Evolutionary conservation across 2,888 invertebrate species (phyloP).

Genomic region (Harpalus rubripes): DNA sequence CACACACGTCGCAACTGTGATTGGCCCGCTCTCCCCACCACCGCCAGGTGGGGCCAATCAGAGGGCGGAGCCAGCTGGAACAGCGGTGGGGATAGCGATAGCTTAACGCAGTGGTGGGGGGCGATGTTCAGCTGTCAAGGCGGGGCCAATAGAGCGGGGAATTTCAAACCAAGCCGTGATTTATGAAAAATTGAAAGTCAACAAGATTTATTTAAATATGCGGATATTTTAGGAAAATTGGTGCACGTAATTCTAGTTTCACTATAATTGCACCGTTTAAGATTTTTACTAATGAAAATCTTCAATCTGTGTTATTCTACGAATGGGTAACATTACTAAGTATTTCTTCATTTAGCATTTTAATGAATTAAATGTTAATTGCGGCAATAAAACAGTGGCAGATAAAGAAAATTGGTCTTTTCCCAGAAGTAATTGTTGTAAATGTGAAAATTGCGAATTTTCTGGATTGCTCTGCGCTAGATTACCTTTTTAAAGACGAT

Average conservation of each 20-base stretch:
- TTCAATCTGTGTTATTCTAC: slow-evolving; percentile 17
- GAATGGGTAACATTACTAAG: slow-evolving; percentile 51
- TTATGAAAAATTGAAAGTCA: slow-evolving; percentile 64
- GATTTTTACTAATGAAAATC: slow-evolving; percentile 30
- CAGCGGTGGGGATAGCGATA: background rate
- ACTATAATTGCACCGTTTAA: slow-evolving; percentile 53
- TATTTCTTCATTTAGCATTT: slow-evolving; percentile 69
- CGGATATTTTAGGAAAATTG: slow-evolving; percentile 20
- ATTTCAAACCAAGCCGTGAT: slow-evolving; percentile 58
- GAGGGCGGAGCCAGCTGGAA: slow-evolving; percentile 65
- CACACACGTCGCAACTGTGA: slow-evolving; percentile 77
- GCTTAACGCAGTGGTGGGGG: slow-evolving; percentile 67
- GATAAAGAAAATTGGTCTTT: slow-evolving; percentile 54
- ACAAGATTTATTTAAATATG: slow-evolving; percentile 36
- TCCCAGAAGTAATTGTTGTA: slow-evolving; percentile 53
- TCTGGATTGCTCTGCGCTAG: slow-evolving; percentile 51
- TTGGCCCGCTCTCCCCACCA: slow-evolving; percentile 73
- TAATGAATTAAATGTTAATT: slow-evolving; percentile 70
- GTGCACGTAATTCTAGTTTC: slow-evolving; percentile 52
- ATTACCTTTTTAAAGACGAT: slow-evolving; percentile 41
- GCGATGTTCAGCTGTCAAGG: slow-evolving; percentile 56
- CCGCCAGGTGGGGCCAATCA: slow-evolving; percentile 70
- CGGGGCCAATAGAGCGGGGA: slow-evolving; percentile 28
- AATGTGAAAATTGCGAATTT: slow-evolving; percentile 68
- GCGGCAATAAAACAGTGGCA: slow-evolving; percentile 66